Conservation (phyloP, 2,797 vertebrate species). For the Hephaestus fuliginosus region DNA sequence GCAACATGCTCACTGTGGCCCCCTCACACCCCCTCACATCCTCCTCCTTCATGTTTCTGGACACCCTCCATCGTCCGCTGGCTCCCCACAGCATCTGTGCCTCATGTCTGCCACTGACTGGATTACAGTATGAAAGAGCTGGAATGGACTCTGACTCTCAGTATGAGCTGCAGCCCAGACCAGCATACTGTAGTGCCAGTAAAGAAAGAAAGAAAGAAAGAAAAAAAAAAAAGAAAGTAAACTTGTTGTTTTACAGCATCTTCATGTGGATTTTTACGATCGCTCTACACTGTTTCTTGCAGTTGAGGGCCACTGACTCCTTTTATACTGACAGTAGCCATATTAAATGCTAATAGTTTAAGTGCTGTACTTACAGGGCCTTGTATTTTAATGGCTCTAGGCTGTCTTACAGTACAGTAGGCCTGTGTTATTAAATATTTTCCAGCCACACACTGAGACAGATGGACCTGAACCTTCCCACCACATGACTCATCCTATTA, state of each 20-base stretch:
- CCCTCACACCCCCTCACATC: conserved; percentile 52
- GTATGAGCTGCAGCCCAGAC: conserved; percentile 61
- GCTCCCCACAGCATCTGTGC: conserved; percentile 81
- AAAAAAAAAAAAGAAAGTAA: conserved; percentile 9
- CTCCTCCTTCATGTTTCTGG: conserved; percentile 81
- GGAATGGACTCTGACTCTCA: conserved; percentile 57
- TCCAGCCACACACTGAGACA: conserved; percentile 74
- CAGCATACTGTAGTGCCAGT: conserved; percentile 52
- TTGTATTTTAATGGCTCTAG: conserved; percentile 33
- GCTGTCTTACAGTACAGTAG: conserved; percentile 29
- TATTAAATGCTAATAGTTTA: conserved; percentile 30
- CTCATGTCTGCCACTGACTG: conserved; percentile 81
- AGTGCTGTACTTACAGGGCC: conserved; percentile 27
- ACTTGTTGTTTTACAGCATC: conserved; percentile 69
- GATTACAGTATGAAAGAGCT: conserved; percentile 74
- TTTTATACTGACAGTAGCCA: conserved; percentile 45
- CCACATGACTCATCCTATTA: conserved; percentile 84
- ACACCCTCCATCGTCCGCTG: conserved; percentile 77
- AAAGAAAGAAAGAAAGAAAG: not conserved
- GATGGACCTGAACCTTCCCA: conserved; percentile 82
- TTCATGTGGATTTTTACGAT: conserved; percentile 58
- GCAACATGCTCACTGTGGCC: conserved; percentile 78
- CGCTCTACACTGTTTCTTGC: conserved; percentile 39
- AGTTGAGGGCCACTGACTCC: conserved; percentile 34
- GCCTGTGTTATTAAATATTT: conserved; percentile 37